phyloP scores from a whole-genome alignment of 2,113 vertebrate species.

The Heteronetta atricapilla region DNA sequence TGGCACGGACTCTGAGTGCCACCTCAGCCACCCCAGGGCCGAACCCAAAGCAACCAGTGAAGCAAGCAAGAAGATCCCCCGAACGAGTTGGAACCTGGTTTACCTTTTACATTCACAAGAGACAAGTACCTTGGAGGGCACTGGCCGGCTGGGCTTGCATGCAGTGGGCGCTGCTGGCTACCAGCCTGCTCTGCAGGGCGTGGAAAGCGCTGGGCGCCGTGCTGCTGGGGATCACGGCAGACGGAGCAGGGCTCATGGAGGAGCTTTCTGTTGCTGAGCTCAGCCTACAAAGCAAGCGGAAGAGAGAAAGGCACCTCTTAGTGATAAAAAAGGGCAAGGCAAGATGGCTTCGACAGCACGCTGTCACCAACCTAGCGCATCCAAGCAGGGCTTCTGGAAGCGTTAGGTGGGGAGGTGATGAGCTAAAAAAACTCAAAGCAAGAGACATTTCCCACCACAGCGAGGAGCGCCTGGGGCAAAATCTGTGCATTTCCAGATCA shows the following conservation, averaged over 20 bases:
- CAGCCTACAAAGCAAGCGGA: conserved; percentile 30
- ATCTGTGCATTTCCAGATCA: rapidly evolving
- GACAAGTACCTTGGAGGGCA: conserved; percentile 85
- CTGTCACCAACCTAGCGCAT: rapidly evolving
- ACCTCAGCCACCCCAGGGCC: neutral
- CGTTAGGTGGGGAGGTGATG: rapidly evolving
- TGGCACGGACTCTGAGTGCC: rapidly evolving
- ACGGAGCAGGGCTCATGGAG: conserved; percentile 31
- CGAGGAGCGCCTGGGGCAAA: neutral
- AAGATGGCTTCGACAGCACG: rapidly evolving
- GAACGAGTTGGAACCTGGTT: rapidly evolving
- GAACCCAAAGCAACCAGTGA: neutral
- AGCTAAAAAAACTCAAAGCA: neutral
- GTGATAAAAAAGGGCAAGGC: rapidly evolving
- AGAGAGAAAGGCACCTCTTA: neutral
- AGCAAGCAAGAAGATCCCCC: rapidly evolving
- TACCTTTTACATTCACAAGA: neutral
- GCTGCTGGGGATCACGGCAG: conserved; percentile 54
- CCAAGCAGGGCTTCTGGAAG: rapidly evolving
- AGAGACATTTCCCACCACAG: neutral
- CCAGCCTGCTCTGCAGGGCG: conserved; percentile 85
- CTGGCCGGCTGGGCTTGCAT: conserved; percentile 77
- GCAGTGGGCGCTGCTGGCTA: conserved; percentile 75
- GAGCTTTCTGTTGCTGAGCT: conserved; percentile 47
- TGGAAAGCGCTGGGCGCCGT: conserved; percentile 82